Evolutionary conservation across 2,797 vertebrate species (phyloP).

Genomic region (Danio choprae): DNA sequence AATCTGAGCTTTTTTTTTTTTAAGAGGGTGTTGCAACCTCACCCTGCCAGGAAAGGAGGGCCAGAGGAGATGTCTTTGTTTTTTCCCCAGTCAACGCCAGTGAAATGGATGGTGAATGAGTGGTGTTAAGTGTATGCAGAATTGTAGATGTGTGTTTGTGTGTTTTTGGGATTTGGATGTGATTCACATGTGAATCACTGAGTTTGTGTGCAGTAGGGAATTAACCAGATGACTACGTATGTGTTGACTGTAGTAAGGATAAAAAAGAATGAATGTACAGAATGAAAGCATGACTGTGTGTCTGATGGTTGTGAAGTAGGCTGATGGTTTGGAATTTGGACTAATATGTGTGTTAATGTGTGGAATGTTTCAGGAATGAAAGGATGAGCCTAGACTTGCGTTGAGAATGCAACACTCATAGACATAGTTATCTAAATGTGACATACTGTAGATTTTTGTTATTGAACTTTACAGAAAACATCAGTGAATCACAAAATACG

Average conservation of each 20-base stretch:
- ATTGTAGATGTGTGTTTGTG: constrained; percentile 14
- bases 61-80: constrained; percentile 50
- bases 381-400: constrained; percentile 62
- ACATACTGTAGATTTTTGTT: background rate
- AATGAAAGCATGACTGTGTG: constrained; percentile 27
- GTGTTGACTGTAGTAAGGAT: background rate
- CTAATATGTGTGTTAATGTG: constrained; percentile 60
- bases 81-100: constrained; percentile 45
- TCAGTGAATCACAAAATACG: too few relatives aligned
- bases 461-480: background rate
- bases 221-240: constrained; percentile 26
- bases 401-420: constrained; percentile 36
- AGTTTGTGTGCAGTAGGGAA: constrained; percentile 11
- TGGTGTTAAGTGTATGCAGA: constrained; percentile 9
- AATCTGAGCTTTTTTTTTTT: constrained; percentile 53
- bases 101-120: constrained; percentile 33
- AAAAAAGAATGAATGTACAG: background rate
- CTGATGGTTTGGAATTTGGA: constrained; percentile 60
- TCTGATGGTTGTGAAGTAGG: constrained; percentile 35
- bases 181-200: constrained; percentile 1
- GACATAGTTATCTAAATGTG: background rate
- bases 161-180: background rate
- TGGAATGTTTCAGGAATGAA: constrained; percentile 66
- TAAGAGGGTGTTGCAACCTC: constrained; percentile 45
- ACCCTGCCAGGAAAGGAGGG: constrained; percentile 48